Base-by-base conservation (phyloP, 2,113 vertebrate species). In the Rattus norvegicus region DNA sequence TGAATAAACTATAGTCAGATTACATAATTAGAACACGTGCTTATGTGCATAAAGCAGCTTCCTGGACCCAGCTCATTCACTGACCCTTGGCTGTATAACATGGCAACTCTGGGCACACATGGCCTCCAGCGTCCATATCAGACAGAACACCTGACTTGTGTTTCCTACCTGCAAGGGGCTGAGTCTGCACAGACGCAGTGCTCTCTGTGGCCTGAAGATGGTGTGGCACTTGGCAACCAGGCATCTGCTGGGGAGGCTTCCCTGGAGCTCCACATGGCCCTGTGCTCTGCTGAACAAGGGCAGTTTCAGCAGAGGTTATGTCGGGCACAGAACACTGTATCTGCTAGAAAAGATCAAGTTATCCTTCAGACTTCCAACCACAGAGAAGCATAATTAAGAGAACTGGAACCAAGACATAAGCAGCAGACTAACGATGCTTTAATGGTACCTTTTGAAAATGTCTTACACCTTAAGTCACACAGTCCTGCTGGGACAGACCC, bases 81-180 rank as follows among this genome's bases (percentile, higher is more conserved):
- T 61, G 83, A 93, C 86, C 65, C 67, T 63, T 39, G 77, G n/a
- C 70, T 75, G 36, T 11, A 7, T 56, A 87, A 81, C 22, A 52
- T 54, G 16, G 70, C 79, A 4, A 61, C 49, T 3, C 43, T 33
- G 61, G 30, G 93, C 88, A 88, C 7, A 84, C 7, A 63, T 8
- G 94, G 19, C 14, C 63, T 80, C 65, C 52, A 36, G 91, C 63
- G 24, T 90, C 88, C 88, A 1, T 65, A 73, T 96, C 85, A 72
- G 73, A 59, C n/a, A 47, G 22, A 67, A 19, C 28, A 28, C 22
- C 83, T 96, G 83, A 67, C 14, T 88, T 89, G 4, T 67, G 39
- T 13, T 63, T 79, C 75, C 97, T 98, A 99, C 99, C 98, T 98
- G 98, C 96, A 19, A 93, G 91, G 96, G 91, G 96, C 9, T 95